phyloP scores from a whole-genome alignment of 2,797 vertebrate genomes.

The Danio choprae region DNA sequence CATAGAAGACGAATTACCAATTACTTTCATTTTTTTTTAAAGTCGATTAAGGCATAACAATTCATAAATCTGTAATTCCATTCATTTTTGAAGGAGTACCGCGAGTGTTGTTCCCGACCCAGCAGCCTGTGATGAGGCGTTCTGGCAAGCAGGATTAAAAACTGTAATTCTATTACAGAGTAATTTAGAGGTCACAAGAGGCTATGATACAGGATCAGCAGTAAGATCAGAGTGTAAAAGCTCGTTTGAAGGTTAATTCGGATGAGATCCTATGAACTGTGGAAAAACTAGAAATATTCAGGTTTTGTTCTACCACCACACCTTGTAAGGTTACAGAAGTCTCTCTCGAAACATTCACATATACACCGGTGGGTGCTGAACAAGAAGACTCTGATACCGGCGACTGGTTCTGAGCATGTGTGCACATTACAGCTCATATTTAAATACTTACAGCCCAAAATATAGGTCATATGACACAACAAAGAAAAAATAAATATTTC shows the following conservation, averaged over 20 bases:
- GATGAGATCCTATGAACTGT: constrained; percentile 82
- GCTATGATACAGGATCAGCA: constrained; percentile 84
- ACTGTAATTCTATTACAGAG: constrained; percentile 84
- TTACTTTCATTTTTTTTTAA: background rate
- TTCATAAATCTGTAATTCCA: background rate
- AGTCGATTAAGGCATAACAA: background rate
- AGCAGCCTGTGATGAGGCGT: constrained; percentile 27
- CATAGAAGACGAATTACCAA: background rate
- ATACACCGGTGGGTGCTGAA: constrained; percentile 65
- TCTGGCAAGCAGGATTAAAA: constrained; percentile 77
- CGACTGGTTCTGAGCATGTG: constrained; percentile 77
- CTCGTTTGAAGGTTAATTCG: constrained; percentile 82
- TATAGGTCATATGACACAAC: background rate
- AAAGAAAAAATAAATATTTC: background rate
- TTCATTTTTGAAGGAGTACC: background rate
- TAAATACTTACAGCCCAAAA: constrained; percentile 57
- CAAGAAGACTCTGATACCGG: constrained; percentile 71
- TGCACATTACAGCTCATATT: constrained; percentile 70
- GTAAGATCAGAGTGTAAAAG: constrained; percentile 70
- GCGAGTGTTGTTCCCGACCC: constrained; percentile 8
- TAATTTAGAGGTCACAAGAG: constrained; percentile 82
- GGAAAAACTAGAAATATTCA: background rate
- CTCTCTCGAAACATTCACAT: background rate
- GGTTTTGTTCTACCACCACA: background rate
- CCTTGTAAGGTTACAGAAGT: constrained; percentile 1